These are phyloP conservation scores for Drosophila algonquin DNA, from an alignment of 2,888 invertebrate species.

Conservation along the genomic window DNA sequence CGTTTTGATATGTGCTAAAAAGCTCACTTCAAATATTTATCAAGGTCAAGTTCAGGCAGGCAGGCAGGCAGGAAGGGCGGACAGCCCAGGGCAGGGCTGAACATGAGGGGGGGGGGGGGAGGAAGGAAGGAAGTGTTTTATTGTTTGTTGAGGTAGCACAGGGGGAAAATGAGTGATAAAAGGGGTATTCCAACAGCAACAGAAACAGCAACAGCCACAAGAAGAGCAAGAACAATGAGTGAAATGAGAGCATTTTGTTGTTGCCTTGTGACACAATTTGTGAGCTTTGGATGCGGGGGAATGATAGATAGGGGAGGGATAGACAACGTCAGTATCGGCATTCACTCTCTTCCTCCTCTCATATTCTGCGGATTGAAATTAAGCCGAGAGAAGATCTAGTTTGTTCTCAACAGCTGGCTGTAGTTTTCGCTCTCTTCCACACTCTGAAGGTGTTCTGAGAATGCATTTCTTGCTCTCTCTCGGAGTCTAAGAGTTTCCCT, in stretches of 20 bases:
- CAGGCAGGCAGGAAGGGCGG: slow-evolving; percentile 3
- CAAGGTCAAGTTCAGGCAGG: slow-evolving; percentile 75
- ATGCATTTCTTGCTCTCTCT: not conserved
- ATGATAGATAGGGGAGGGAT: not conserved
- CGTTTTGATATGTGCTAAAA: slow-evolving; percentile 77
- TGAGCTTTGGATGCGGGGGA: slow-evolving; percentile 2
- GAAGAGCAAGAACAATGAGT: slow-evolving; percentile 37
- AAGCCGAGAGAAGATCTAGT: not conserved
- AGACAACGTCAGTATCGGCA: not conserved
- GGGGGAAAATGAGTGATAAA: slow-evolving; percentile 28
- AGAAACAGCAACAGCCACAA: slow-evolving; percentile 1
- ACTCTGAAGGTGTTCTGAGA: not conserved
- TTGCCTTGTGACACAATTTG: slow-evolving; percentile 40
- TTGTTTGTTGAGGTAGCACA: slow-evolving; percentile 69
- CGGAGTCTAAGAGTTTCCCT: too few relatives aligned
- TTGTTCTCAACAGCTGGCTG: too few relatives aligned
- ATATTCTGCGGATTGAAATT: not conserved
- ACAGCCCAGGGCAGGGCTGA: not conserved
- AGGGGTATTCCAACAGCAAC: slow-evolving; percentile 1
- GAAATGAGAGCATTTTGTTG: slow-evolving; percentile 21
- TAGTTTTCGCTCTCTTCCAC: too few relatives aligned
- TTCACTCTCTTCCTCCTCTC: not conserved
- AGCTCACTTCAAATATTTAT: slow-evolving; percentile 77
- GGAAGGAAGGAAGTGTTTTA: slow-evolving; percentile 23
- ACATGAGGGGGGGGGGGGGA: slow-evolving; percentile 3